phyloP scores from a whole-genome alignment of 2,888 invertebrate species.

The Epicampocera succincta region DNA sequence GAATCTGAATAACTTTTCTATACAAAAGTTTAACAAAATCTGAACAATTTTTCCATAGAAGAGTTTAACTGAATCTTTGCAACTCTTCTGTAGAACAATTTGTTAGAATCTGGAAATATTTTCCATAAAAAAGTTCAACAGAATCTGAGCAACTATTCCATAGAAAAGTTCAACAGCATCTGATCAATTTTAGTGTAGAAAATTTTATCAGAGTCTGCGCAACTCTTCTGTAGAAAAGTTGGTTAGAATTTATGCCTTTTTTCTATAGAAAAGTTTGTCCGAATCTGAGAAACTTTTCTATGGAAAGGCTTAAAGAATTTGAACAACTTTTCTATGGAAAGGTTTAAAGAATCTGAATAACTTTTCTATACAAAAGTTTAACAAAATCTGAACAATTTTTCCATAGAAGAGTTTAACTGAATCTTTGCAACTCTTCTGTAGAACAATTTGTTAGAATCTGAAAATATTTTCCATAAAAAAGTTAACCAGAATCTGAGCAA shows the following conservation, averaged over 20 bases:
- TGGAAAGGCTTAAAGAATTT: neutral
- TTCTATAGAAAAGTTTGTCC: neutral
- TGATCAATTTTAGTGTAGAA: neutral
- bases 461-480: neutral
- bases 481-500: neutral
- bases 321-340: conserved; percentile 1
- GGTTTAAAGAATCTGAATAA: neutral
- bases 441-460: neutral
- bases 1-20: neutral
- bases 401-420: neutral
- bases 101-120: neutral
- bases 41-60: neutral
- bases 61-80: neutral
- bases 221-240: neutral
- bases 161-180: neutral
- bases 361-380: neutral
- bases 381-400: neutral
- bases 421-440: neutral
- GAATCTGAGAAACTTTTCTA: neutral
- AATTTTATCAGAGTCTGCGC: neutral
- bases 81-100: neutral
- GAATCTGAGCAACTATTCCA: neutral
- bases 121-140: neutral
- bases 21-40: neutral
- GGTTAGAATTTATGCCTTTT: neutral